These are phyloP conservation scores for Lanistes nyassanus DNA, from an alignment of 1,140 invertebrate species.

Conservation along the genomic window DNA sequence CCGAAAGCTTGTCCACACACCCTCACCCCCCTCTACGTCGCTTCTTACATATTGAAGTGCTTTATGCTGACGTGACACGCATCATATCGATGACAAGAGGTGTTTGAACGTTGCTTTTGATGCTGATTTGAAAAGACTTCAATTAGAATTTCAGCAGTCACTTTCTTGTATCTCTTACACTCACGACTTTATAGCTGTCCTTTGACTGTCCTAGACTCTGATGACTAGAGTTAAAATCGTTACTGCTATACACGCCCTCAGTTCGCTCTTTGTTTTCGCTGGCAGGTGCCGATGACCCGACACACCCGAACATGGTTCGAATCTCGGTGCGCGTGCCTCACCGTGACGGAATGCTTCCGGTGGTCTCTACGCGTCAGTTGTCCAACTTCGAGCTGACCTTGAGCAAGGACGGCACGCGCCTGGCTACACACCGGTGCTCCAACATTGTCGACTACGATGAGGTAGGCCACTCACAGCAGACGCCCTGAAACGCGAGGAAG, in stretches of 20 bases:
- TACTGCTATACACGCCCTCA: background rate
- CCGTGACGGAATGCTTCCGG: constrained; percentile 66
- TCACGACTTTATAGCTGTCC: no score
- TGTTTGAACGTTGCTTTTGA: no score
- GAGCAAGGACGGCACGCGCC: constrained; percentile 57
- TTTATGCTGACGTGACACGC: no score
- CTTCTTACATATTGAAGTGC: no score
- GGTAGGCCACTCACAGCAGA: constrained; percentile 10
- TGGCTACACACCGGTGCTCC: constrained; percentile 64
- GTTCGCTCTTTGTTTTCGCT: background rate
- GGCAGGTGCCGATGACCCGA: constrained; percentile 57
- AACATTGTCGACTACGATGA: constrained; percentile 64
- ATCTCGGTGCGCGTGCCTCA: constrained; percentile 65
- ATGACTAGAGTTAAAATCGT: background rate
- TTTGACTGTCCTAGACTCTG: no score
- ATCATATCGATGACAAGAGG: no score
- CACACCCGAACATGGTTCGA: constrained; percentile 60
- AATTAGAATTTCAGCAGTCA: no score
- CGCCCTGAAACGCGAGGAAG: no score
- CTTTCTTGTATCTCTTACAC: no score
- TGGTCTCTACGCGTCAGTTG: constrained; percentile 62
- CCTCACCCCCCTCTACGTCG: no score
- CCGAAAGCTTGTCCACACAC: no score
- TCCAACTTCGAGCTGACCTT: constrained; percentile 67
- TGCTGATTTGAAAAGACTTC: no score